phyloP scores from a whole-genome alignment of 1,140 invertebrate species.

The Ceratina australensis region DNA sequence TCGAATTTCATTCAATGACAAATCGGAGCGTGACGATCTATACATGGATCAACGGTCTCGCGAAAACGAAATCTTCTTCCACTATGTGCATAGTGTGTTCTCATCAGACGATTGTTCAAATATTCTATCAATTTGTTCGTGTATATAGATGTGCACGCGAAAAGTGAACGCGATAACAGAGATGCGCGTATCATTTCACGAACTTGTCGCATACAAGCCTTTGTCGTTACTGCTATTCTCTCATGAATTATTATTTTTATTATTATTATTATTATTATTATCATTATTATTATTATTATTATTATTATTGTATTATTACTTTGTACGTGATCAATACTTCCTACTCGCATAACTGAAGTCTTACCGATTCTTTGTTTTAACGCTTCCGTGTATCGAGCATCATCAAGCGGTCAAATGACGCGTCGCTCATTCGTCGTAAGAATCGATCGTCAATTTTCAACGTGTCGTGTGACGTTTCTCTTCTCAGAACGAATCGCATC shows the following conservation, averaged over 20 bases:
- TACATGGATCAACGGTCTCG: constrained; percentile 14
- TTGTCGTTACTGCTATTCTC: constrained; percentile 2
- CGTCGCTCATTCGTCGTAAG: not conserved
- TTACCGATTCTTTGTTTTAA: constrained; percentile 54
- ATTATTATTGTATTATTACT: constrained; percentile 20
- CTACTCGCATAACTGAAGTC: constrained; percentile 15
- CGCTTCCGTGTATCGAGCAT: constrained; percentile 36
- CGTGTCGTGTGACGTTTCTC: constrained; percentile 4
- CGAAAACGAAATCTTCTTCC: constrained; percentile 28
- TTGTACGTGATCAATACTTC: constrained; percentile 28
- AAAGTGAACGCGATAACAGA: not conserved
- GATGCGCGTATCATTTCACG: not conserved
- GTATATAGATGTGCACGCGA: constrained; percentile 48
- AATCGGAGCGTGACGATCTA: constrained; percentile 1
- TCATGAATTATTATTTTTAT: not conserved
- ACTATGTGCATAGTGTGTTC: not conserved
- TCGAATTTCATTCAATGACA: not conserved
- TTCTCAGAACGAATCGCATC: not conserved
- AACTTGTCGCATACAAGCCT: constrained; percentile 14
- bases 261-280: constrained; percentile 5
- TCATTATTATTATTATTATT: not conserved
- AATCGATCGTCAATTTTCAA: not conserved
- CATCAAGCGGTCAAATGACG: constrained; percentile 7
- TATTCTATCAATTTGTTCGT: constrained; percentile 38
- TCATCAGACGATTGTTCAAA: no score